phyloP scores from a whole-genome alignment of 2,888 invertebrate species.

The Metellina segmentata region DNA sequence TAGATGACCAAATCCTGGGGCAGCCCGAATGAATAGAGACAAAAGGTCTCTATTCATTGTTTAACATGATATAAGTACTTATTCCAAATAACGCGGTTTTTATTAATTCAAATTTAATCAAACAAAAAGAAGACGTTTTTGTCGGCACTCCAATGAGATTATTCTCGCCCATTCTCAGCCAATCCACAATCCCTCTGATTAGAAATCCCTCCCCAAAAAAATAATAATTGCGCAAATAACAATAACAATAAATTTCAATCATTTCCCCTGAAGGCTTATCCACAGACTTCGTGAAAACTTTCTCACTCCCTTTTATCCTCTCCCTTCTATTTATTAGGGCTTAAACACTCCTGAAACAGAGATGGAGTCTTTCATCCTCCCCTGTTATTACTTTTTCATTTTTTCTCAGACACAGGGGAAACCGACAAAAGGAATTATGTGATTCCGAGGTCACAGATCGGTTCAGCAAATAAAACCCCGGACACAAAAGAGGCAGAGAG shows the following conservation, averaged over 20 bases:
- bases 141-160: neutral
- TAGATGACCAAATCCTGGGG: too few relatives aligned
- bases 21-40: too few relatives aligned
- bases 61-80: too few relatives aligned
- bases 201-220: neutral
- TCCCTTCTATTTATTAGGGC: slow-evolving; percentile 20
- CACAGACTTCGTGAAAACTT: neutral
- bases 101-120: too few relatives aligned
- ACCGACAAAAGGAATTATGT: slow-evolving; percentile 35
- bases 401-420: neutral
- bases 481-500: neutral
- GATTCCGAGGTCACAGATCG: slow-evolving; percentile 26
- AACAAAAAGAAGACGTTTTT: neutral
- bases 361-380: neutral
- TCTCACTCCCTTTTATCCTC: neutral
- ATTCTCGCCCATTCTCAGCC: neutral
- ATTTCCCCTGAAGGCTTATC: neutral
- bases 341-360: slow-evolving; percentile 27
- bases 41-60: too few relatives aligned
- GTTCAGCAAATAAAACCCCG: neutral
- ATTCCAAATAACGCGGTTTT: too few relatives aligned
- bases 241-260: neutral
- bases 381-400: slow-evolving; percentile 1
- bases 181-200: neutral
- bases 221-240: neutral